Evolutionary conservation across 2,113 vertebrate genomes (phyloP), one percentile per base, ranked within the genome.

Genomic region (Sisor rabdophorus): DNA sequence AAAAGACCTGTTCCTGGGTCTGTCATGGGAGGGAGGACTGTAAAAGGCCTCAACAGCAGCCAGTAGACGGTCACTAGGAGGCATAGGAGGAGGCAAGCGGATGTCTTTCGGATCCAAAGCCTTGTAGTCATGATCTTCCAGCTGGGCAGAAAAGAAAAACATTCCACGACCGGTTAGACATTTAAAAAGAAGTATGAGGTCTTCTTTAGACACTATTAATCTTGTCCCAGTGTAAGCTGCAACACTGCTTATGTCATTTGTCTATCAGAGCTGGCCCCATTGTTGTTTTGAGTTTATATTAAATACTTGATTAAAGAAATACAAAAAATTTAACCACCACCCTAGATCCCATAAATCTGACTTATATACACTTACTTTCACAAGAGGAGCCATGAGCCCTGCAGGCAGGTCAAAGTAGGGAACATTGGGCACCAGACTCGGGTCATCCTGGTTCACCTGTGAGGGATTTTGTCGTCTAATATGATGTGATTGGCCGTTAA

Each of bases 331-430:
- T 36, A 36, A 36, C 32, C 32, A 36, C 32, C 2, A 36, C 32
- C 32, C 32, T 3, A 36, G 32, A 36, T 6, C 32, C 6, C 40
- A 44, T 44, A 64, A 32, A 30, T 20, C 10, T 52, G 20, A 17
- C n/a, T n/a, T n/a, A n/a, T n/a, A n/a, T n/a, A 58, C 1, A 71
- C 86, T 82, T 82, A 98, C 97, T 89, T 98, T 98, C 52, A 99
- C 96, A 0, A 99, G 90, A 0, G 97, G 97, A 22, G 97, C 97
- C 96, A 99, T 98, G 54, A 99, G 93, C 17, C 97, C 97, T 0
- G 97, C 97, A 0, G 97, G 97, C n/a, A 99, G 92, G 63, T 98
- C 97, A 0, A 98, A 99, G 88, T 98, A 99, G 44, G 97, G 97
- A 3, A 98, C 97, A 0, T 98, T 98, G 40, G 97, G 97, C 60